Evolutionary conservation across 2,888 invertebrate species (phyloP), one percentile per base, ranked within the genome.

Genomic region (Caenorhabditis wallacei): DNA sequence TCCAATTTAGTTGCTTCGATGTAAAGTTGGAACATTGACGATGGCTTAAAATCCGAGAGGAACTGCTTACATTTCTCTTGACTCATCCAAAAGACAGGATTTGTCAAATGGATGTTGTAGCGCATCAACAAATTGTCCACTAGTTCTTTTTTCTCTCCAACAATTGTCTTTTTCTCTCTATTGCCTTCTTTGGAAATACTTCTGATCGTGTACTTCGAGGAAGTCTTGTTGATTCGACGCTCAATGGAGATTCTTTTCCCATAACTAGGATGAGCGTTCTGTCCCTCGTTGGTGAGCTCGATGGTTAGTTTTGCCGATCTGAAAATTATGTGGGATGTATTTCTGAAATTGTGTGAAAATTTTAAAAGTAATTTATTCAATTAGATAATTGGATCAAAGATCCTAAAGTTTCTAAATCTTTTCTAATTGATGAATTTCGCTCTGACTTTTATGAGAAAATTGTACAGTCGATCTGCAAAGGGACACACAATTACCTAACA

Each of bases 41-140:
- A 94, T 0, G 95, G 94, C 90, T 95, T 95, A 56, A 95, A 95
- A 0, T 95, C 94, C 57, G 95, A 94, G 11, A 96, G 93, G 92
- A 98, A 98, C 91, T 95, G 95, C 80, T 96, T 94, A 0, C 97
- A 95, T 61, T 95, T 95, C 92, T 97, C 97, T 92, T 99, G 98
- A 92, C 96, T 98, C 43, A 99, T 93, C 24, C 98, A 95, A 84
- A 96, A 96, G 69, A 98, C 95, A 0, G 98, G 98, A 93, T 98
- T 98, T 86, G 96, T 95, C 0, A 97, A 95, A 85, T 93, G 93
- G 63, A 90, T 90, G 35, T 85, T 85, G n/a, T n/a, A n/a, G n/a
- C n/a, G n/a, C n/a, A n/a, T n/a, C n/a, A n/a, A n/a, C 71, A 87
- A 90, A 10, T 70, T 59, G 24, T 89, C 64, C 4, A 90, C 56